These are phyloP conservation scores for Baccha elongata DNA, from an alignment of 2,888 invertebrate genomes.

Conservation along the genomic window DNA sequence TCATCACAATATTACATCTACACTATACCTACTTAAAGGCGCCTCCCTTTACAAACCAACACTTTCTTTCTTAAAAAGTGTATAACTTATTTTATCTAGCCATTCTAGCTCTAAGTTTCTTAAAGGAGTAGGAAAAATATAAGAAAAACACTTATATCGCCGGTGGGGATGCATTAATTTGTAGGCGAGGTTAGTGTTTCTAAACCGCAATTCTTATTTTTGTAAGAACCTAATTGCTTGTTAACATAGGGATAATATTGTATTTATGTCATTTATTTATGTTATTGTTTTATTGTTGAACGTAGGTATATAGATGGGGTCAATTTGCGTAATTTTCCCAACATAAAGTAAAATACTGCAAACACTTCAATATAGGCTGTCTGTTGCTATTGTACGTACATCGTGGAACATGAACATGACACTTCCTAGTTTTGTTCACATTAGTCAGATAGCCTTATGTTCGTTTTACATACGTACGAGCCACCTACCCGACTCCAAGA, in stretches of 20 bases:
- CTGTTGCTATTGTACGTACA: not conserved
- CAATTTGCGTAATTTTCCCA: slow-evolving; percentile 11
- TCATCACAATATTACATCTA: not conserved
- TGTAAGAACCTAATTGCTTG: no score
- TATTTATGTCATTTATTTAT: no score
- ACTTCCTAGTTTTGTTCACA: no score
- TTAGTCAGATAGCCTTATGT: not conserved
- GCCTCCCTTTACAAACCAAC: not conserved
- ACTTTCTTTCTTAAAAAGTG: no score
- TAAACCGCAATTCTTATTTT: no score
- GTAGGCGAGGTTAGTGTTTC: no score
- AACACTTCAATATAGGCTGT: not conserved
- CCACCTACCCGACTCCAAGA: not conserved
- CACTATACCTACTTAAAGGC: not conserved
- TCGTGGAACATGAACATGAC: not conserved
- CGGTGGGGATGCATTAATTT: no score
- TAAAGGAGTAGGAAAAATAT: no score
- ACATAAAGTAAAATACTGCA: not conserved
- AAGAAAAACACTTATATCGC: no score
- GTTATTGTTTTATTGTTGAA: not conserved
- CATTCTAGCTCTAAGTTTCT: no score
- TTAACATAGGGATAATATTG: no score
- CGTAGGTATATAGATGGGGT: not conserved
- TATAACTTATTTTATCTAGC: no score
- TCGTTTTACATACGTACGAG: slow-evolving; percentile 8